Conservation (phyloP, 2,797 vertebrate species). For the Serranus cabrilla region DNA sequence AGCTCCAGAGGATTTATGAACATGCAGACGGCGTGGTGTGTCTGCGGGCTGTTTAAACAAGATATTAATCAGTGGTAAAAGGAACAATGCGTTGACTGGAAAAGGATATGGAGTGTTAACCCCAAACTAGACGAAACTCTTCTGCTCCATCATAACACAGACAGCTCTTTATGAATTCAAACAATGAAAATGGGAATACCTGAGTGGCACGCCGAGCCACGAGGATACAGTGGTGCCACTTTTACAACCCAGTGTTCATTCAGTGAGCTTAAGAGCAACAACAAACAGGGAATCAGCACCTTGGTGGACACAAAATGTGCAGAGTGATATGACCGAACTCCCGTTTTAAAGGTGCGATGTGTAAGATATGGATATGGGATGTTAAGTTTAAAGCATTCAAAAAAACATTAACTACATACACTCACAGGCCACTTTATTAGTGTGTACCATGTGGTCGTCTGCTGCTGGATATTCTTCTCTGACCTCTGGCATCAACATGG, state of each 20-base stretch:
- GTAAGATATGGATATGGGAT: too few relatives aligned
- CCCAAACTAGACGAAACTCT: slow-evolving; percentile 72
- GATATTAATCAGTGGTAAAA: slow-evolving; percentile 88
- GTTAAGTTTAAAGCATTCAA: too few relatives aligned
- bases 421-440: too few relatives aligned
- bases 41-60: slow-evolving; percentile 89
- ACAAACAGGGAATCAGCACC: slow-evolving; percentile 11
- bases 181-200: slow-evolving; percentile 76
- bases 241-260: slow-evolving; percentile 22
- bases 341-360: too few relatives aligned
- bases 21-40: slow-evolving; percentile 77
- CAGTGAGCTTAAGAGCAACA: neutral
- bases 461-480: too few relatives aligned
- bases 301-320: slow-evolving; percentile 4
- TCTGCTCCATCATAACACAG: slow-evolving; percentile 67
- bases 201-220: slow-evolving; percentile 50
- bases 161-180: slow-evolving; percentile 61
- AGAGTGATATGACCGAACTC: neutral
- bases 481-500: too few relatives aligned
- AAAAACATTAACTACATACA: too few relatives aligned
- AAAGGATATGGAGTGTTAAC: slow-evolving; percentile 85
- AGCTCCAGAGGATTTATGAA: slow-evolving; percentile 87
- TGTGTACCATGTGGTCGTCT: too few relatives aligned
- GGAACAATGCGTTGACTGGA: slow-evolving; percentile 86
- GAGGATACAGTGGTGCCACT: slow-evolving; percentile 21